phyloP scores from a whole-genome alignment of 2,797 vertebrate species.

The Sebastes itinus region DNA sequence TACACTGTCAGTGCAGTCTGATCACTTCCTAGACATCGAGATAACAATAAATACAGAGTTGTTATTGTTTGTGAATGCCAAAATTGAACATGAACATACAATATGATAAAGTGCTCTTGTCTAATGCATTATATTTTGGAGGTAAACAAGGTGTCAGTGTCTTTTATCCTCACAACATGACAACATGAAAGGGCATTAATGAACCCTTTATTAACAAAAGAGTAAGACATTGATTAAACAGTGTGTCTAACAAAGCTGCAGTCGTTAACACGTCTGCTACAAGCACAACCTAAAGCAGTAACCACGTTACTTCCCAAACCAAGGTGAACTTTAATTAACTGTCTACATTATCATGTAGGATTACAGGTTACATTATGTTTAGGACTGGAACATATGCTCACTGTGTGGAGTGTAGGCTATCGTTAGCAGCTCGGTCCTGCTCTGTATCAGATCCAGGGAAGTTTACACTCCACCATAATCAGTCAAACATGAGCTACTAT shows the following conservation, averaged over 20 bases:
- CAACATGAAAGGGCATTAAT: neutral
- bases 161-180: neutral
- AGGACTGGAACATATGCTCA: neutral
- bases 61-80: neutral
- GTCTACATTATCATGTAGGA: neutral
- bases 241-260: neutral
- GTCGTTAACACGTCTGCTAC: neutral
- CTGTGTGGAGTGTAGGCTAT: neutral
- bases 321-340: too few species aligned
- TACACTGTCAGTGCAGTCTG: constrained; percentile 7
- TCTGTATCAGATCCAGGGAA: too few species aligned
- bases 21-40: neutral
- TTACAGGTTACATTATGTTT: too few species aligned
- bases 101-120: neutral
- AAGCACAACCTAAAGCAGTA: too few species aligned
- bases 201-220: neutral
- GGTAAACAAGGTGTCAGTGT: neutral
- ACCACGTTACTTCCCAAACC: neutral
- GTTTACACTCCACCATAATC: neutral
- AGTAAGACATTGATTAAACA: too few species aligned
- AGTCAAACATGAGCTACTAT: too few species aligned
- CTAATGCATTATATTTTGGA: neutral
- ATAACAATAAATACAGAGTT: neutral
- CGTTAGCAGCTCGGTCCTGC: neutral
- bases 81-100: neutral